A percentile compares a stretch with the other conserved stretches of the same genome.
Evolutionary conservation across 1,140 invertebrate genomes (phyloP).

Genomic region (Magallana angulata): DNA sequence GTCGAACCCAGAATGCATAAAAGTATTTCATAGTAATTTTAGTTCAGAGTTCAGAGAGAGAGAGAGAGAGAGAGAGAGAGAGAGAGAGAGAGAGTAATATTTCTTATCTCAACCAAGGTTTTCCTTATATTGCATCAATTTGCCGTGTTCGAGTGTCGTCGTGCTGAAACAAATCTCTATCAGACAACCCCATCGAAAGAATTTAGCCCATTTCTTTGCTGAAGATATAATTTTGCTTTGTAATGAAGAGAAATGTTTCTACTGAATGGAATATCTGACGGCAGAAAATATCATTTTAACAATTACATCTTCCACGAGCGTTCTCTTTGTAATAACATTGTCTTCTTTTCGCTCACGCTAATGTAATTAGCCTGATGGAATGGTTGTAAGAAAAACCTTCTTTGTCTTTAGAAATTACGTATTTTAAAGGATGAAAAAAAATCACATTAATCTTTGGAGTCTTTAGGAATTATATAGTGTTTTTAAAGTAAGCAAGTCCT

Average conservation of each 20-base stretch:
- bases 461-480: no score
- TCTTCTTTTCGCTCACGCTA: background rate
- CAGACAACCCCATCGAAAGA: background rate
- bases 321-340: background rate
- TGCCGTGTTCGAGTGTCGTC: background rate
- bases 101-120: no score
- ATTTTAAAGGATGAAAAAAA: background rate
- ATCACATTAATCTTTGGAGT: no score
- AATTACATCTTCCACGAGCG: slow-evolving; percentile 11
- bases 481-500: no score
- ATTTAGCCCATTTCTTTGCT: background rate
- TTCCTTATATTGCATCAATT: no score
- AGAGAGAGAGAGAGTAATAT: no score
- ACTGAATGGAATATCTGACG: slow-evolving; percentile 23
- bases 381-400: background rate
- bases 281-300: background rate
- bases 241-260: slow-evolving; percentile 28
- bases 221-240: background rate
- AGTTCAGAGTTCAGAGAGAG: no score
- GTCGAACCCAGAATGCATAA: no score
- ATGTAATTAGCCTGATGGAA: slow-evolving; percentile 17
- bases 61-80: no score
- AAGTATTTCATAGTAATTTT: no score
- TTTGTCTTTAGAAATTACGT: slow-evolving; percentile 25
- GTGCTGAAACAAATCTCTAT: slow-evolving; percentile 19